These are phyloP conservation scores for Toxotes jaculatrix DNA, from an alignment of 2,113 vertebrate species.

Conservation along the genomic window DNA sequence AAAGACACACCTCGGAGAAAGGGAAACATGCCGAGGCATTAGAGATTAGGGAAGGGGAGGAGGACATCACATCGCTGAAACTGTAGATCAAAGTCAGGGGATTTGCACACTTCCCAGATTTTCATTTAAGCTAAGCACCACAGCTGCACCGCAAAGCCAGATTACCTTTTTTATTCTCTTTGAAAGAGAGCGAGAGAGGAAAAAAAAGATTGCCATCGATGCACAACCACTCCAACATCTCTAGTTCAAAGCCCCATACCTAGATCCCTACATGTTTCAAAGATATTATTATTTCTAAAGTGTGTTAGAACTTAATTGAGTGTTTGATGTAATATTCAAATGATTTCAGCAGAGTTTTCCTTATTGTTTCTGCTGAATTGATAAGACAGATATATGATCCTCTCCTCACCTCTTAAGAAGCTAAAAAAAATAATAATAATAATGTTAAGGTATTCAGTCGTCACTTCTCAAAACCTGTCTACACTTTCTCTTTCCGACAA, in stretches of 20 bases:
- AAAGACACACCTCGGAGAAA: constrained; percentile 68
- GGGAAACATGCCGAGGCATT: constrained; percentile 65
- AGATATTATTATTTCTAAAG: constrained; percentile 54
- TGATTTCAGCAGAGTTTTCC: constrained; percentile 30
- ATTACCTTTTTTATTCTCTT: constrained; percentile 76
- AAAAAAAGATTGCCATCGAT: constrained; percentile 51
- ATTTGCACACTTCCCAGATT: constrained; percentile 74
- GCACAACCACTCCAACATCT: constrained; percentile 47
- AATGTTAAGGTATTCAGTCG: neutral
- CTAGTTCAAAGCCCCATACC: constrained; percentile 58
- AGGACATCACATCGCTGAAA: constrained; percentile 59
- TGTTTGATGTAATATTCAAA: constrained; percentile 62
- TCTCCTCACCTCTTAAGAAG: neutral
- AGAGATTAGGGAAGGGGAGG: constrained; percentile 68
- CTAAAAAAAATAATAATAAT: neutral
- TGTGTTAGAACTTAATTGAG: constrained; percentile 59
- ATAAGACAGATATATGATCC: neutral
- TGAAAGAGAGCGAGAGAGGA: constrained; percentile 47
- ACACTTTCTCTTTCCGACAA: constrained; percentile 8
- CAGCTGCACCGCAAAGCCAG: constrained; percentile 65
- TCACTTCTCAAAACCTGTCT: constrained; percentile 16
- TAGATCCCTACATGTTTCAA: constrained; percentile 40
- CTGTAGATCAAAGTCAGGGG: constrained; percentile 77
- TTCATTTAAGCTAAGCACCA: constrained; percentile 71
- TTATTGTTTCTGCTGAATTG: constrained; percentile 26